Conservation (phyloP, 2,113 vertebrate species). For the Pontoporia blainvillei region DNA sequence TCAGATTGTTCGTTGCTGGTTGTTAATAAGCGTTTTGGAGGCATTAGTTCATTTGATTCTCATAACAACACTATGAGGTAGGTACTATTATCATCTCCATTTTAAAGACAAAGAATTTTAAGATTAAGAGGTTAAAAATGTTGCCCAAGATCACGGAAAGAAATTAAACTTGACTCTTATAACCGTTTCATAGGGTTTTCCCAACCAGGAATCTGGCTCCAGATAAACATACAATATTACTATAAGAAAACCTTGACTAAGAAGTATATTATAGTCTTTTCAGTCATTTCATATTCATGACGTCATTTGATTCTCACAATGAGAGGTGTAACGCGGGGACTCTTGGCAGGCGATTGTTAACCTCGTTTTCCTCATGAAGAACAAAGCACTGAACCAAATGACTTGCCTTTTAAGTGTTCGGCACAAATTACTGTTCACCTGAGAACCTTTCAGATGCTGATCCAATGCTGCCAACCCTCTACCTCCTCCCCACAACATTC, state of each 20-base stretch:
- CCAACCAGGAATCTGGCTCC: not conserved
- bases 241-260: not conserved
- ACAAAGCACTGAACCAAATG: not conserved
- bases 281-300: not conserved
- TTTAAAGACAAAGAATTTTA: slow-evolving; percentile 8
- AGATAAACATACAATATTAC: not conserved
- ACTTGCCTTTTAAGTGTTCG: not conserved
- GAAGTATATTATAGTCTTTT: not conserved
- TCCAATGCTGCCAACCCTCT: not conserved
- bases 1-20: not conserved
- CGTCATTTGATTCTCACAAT: not conserved
- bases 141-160: not conserved
- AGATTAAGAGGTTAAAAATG: not conserved
- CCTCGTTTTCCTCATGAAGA: not conserved
- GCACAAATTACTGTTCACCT: not conserved
- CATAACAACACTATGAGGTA: not conserved
- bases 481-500: not conserved
- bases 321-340: not conserved
- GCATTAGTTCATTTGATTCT: not conserved
- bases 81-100: not conserved
- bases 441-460: not conserved
- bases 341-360: not conserved
- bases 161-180: not conserved
- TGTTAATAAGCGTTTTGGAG: not conserved
- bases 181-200: not conserved